Evolutionary conservation across 2,888 invertebrate species (phyloP).

Genomic region (Yponomeuta evonymella): DNA sequence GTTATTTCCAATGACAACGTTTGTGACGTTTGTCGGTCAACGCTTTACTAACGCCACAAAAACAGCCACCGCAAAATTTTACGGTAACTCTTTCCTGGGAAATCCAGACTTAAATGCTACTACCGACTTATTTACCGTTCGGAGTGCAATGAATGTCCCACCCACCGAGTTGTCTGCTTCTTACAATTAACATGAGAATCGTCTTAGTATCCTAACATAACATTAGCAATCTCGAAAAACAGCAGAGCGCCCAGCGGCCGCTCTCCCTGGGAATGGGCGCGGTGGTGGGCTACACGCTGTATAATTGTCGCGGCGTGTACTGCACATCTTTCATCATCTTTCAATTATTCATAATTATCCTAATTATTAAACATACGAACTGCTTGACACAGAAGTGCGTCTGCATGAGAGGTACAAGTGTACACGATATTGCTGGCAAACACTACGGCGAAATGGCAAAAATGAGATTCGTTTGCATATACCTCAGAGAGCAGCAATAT

Average conservation of each 20-base stretch:
- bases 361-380: neutral
- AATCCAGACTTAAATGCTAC: too few relatives aligned
- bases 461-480: too few relatives aligned
- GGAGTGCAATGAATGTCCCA: neutral
- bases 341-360: slow-evolving; percentile 12
- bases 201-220: neutral
- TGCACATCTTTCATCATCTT: neutral
- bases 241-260: neutral
- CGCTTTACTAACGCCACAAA: too few relatives aligned
- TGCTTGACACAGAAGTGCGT: neutral
- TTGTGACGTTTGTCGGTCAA: too few relatives aligned
- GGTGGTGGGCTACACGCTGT: neutral
- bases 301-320: slow-evolving; percentile 10
- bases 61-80: too few relatives aligned
- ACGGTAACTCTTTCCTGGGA: too few relatives aligned
- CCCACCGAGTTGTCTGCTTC: neutral
- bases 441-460: too few relatives aligned
- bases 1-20: too few relatives aligned
- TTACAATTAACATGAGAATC: neutral
- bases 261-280: slow-evolving; percentile 10
- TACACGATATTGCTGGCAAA: too few relatives aligned
- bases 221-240: neutral
- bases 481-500: too few relatives aligned
- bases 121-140: too few relatives aligned
- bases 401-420: too few relatives aligned